Percentiles rank a stretch among this genome's conserved stretches.
Evolutionary conservation across 2,888 invertebrate species (phyloP).

Genomic region (Hirtodrosophila alboralis): DNA sequence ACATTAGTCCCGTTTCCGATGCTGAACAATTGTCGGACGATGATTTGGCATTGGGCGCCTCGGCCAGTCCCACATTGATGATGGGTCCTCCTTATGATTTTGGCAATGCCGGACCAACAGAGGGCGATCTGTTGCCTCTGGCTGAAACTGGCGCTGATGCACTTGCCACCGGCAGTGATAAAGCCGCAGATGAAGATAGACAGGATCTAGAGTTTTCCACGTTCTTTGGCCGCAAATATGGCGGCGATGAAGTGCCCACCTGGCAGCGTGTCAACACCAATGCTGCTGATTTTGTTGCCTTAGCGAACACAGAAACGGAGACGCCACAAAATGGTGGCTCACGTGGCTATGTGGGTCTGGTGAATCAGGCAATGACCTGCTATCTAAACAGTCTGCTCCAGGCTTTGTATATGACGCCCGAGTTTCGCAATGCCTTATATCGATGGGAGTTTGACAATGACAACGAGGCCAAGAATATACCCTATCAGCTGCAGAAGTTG

Average conservation of each 20-base stretch:
- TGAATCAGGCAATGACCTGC: conserved; percentile 96
- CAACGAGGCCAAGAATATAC: conserved; percentile 90
- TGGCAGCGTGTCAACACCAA: conserved; percentile 34
- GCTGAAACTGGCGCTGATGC: conserved; percentile 16
- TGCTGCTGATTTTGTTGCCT: conserved; percentile 45
- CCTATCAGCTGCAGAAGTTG: conserved; percentile 93
- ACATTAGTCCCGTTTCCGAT: conserved; percentile 81
- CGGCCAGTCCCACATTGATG: conserved; percentile 82
- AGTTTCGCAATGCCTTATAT: conserved; percentile 94
- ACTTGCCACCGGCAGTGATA: conserved; percentile 13
- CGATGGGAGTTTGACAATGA: conserved; percentile 91
- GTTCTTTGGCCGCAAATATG: conserved; percentile 61
- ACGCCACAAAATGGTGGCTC: conserved; percentile 24
- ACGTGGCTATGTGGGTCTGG: conserved; percentile 89
- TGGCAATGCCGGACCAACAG: conserved; percentile 34
- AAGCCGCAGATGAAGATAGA: conserved; percentile 24
- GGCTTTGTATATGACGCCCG: conserved; percentile 95
- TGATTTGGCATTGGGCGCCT: conserved; percentile 84
- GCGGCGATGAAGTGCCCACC: conserved; percentile 51
- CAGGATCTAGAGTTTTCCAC: conserved; percentile 27
- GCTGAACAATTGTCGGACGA: conserved; percentile 81
- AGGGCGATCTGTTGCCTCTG: conserved; percentile 32
- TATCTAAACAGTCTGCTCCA: conserved; percentile 95
- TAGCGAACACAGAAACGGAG: conserved; percentile 50
- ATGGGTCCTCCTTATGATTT: conserved; percentile 39